phyloP scores from a whole-genome alignment of 2,888 invertebrate species.

The Amaurobius ferox region DNA sequence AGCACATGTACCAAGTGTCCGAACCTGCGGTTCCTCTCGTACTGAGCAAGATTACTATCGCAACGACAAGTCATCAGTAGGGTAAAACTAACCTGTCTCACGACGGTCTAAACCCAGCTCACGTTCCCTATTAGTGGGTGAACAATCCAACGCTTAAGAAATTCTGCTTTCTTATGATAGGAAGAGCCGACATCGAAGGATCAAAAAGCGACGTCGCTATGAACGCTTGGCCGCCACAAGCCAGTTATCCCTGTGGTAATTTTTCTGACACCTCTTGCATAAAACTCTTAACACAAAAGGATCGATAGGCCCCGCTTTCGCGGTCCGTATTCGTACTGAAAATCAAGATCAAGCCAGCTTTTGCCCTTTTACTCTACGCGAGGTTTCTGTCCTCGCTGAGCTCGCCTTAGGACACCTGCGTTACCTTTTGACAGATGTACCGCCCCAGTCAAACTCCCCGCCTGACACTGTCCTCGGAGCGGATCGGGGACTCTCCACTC shows the following conservation, averaged over 20 bases:
- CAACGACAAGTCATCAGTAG: constrained; percentile 75
- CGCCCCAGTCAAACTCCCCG: constrained; percentile 84
- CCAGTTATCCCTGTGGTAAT: too few species aligned
- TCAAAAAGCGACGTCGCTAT: too few species aligned
- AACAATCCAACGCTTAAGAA: constrained; percentile 86
- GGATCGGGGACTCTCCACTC: too few species aligned
- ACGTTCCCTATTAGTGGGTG: constrained; percentile 83
- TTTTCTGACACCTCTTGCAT: too few species aligned
- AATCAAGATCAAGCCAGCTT: constrained; percentile 84
- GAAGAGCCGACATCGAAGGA: too few species aligned
- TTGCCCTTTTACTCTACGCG: constrained; percentile 85
- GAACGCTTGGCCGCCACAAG: too few species aligned
- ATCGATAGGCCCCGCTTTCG: constrained; percentile 84
- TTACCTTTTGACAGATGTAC: constrained; percentile 84
- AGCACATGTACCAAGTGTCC: constrained; percentile 82
- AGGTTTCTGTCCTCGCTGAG: constrained; percentile 85
- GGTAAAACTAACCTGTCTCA: constrained; percentile 79
- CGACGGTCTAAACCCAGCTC: constrained; percentile 84
- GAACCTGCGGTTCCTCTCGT: constrained; percentile 82
- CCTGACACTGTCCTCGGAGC: too few species aligned
- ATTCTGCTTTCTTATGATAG: too few species aligned
- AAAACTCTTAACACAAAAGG: too few species aligned
- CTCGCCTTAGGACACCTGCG: constrained; percentile 83
- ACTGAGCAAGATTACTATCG: constrained; percentile 81
- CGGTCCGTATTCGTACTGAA: constrained; percentile 80